A percentile compares a stretch with the other conserved stretches of the same genome.
phyloP scores from a whole-genome alignment of 2,888 invertebrate genomes.

The Archaeoteleia sp. region DNA sequence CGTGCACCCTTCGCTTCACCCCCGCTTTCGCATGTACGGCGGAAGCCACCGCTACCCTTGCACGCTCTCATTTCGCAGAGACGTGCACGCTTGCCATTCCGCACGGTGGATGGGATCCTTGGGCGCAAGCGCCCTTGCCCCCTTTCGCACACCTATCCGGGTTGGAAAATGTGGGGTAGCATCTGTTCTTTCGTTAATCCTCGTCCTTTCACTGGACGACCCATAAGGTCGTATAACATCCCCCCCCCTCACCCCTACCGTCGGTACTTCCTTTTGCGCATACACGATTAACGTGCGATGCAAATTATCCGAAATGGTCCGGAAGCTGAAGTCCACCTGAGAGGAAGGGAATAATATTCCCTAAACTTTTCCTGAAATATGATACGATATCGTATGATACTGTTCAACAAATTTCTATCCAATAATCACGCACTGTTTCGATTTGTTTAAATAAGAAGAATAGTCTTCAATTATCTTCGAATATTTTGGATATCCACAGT shows the following conservation, averaged over 20 bases:
- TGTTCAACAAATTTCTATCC: too few relatives aligned
- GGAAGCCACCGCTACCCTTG: conserved; percentile 17
- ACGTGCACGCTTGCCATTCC: conserved; percentile 44
- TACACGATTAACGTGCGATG: too few relatives aligned
- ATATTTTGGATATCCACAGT: too few relatives aligned
- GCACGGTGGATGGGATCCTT: conserved; percentile 30
- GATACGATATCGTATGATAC: too few relatives aligned
- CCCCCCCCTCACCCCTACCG: too few relatives aligned
- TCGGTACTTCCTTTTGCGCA: too few relatives aligned
- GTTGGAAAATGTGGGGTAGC: conserved; percentile 29
- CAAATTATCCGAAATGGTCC: too few relatives aligned
- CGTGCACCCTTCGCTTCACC: too few relatives aligned
- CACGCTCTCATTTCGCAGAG: conserved; percentile 40
- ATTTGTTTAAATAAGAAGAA: too few relatives aligned
- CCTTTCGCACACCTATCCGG: conserved; percentile 29
- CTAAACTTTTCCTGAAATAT: too few relatives aligned
- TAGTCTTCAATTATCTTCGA: too few relatives aligned
- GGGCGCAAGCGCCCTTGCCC: conserved; percentile 34
- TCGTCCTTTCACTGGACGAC: conserved; percentile 25
- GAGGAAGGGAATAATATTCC: background rate
- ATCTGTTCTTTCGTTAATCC: conserved; percentile 35
- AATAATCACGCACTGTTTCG: too few relatives aligned
- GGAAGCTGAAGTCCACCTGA: background rate
- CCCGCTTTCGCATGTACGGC: background rate
- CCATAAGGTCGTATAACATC: conserved; percentile 15